Percentiles rank a stretch among this genome's conserved stretches.
These are phyloP conservation scores for Phyto melanocephala DNA, from an alignment of 2,888 invertebrate genomes.

Conservation along the genomic window DNA sequence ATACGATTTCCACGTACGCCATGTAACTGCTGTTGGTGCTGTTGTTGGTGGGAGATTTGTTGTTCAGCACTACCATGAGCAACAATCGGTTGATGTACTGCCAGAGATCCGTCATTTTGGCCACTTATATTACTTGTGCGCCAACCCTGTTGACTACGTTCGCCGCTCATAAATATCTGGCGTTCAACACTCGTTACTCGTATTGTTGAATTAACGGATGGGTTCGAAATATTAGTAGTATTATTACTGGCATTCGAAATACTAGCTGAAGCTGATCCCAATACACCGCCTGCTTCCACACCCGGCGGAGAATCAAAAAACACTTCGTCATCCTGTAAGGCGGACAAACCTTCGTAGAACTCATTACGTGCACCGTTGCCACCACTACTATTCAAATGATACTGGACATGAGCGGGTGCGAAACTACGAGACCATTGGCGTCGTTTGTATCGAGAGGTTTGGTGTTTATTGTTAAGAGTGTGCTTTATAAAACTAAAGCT, in stretches of 20 bases:
- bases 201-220: constrained; percentile 1
- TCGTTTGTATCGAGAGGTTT: constrained; percentile 66
- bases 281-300: constrained; percentile 18
- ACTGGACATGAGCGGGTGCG: constrained; percentile 80
- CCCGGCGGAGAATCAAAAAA: constrained; percentile 81
- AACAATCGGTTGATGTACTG: constrained; percentile 39
- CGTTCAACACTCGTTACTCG: constrained; percentile 55
- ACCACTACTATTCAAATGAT: constrained; percentile 68
- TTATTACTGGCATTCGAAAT: constrained; percentile 39
- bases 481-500: constrained; percentile 77
- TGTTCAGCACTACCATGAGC: constrained; percentile 46
- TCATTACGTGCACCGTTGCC: constrained; percentile 74
- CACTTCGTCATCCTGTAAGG: constrained; percentile 80
- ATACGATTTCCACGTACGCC: constrained; percentile 84
- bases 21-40: constrained; percentile 65
- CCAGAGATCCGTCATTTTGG: constrained; percentile 29
- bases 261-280: constrained; percentile 31
- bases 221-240: constrained; percentile 16
- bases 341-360: constrained; percentile 76
- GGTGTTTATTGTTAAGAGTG: constrained; percentile 80
- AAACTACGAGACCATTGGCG: constrained; percentile 86
- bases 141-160: constrained; percentile 58
- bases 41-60: constrained; percentile 61
- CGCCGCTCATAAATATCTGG: constrained; percentile 46
- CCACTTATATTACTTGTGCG: constrained; percentile 51